Evolutionary conservation across 2,888 invertebrate genomes (phyloP), one percentile per base, ranked within the genome.

Genomic region (Zelleria hepariella): DNA sequence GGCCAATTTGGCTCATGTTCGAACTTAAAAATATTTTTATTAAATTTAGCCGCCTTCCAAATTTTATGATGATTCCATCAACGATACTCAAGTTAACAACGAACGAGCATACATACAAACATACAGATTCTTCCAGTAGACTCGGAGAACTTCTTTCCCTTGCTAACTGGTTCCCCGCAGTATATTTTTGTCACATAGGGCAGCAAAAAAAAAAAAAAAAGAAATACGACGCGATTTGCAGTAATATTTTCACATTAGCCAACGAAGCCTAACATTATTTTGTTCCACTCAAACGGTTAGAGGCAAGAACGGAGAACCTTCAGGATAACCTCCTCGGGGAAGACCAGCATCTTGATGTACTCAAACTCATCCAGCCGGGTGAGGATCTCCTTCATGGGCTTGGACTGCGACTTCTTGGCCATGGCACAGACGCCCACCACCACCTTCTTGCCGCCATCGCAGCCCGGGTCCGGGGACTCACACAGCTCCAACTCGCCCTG

Each of bases 381-480:
- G 61, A 99, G 92, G 71, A 99, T 99, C 86, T 99, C 99, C 77
- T 96, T 96, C 99, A 99, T 99, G 15, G 99, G 99, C 84, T 98
- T 99, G 65, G 98, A 98, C 77, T 97, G 96, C 47, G 98, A 98
- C 86, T 99, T 99, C 88, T 99, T 99, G 74, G 96, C 95, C 99
- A 99, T 99, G 67, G 99, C 99, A 90, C 99, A 99, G 62, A 99
- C 95, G 64, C 99, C 99, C 71, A 99, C 98, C 78, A 98, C 92
- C 70, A 99, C 97, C 76, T 98, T 96, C 82, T 96, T 96, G 71
- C 94, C 94, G 61, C 84, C 77, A 89, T 91, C 90, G 85, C 91
- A 91, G 67, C 89, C 87, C 66, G 91, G 90, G 65, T 92, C 92
- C 76, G 91, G 77, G 2, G 91, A 89, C 75, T 94, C 94, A 62